phyloP scores from a whole-genome alignment of 2,888 invertebrate genomes.

The Thysanoteuthis rhombus region DNA sequence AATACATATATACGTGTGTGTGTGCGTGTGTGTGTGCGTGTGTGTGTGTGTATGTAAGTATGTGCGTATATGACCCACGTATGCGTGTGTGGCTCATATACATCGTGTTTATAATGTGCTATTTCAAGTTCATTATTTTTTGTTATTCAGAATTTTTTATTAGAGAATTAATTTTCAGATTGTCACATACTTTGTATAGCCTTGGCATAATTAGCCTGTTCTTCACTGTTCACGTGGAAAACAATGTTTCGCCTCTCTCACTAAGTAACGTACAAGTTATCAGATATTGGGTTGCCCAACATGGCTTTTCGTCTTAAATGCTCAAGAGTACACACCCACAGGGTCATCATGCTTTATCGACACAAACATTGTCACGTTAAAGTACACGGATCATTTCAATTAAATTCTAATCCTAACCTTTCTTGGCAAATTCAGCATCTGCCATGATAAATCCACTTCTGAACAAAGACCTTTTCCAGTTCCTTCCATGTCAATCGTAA shows the following conservation, averaged over 20 bases:
- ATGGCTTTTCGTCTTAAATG: too few species aligned
- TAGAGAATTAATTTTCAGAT: neutral
- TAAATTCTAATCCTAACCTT: neutral
- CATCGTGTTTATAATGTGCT: neutral
- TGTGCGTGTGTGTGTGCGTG: too few species aligned
- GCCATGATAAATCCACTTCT: too few species aligned
- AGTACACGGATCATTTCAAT: neutral
- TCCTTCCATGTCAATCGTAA: too few species aligned
- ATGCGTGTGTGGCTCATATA: neutral
- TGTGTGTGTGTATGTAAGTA: neutral
- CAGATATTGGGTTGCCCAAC: too few species aligned
- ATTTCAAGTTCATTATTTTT: neutral
- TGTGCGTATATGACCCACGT: neutral
- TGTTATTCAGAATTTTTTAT: neutral
- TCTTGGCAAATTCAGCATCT: neutral
- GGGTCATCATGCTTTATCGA: too few species aligned
- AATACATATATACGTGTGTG: neutral
- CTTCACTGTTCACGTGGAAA: neutral
- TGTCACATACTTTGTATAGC: neutral
- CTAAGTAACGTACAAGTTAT: neutral
- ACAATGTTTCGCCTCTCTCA: neutral
- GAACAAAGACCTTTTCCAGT: too few species aligned
- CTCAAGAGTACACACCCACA: too few species aligned
- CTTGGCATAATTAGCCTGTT: neutral
- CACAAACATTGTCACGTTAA: neutral